Base-by-base conservation (phyloP, 2,888 invertebrate genomes). In the Nipponacmea schrenckii region DNA sequence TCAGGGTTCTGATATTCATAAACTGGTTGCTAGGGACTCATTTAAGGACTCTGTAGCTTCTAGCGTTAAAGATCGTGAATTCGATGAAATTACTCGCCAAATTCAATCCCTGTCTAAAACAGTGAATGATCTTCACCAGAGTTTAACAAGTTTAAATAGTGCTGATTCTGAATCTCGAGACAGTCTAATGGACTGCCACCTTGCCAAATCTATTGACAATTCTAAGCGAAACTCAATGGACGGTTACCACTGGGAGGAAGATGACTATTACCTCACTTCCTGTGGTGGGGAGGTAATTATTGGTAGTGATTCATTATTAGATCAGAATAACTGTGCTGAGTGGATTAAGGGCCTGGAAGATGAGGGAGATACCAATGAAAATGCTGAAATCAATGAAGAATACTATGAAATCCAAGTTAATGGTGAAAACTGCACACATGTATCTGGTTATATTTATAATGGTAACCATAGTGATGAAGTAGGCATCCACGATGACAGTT, bases 231-330 rank as follows among this genome's bases (percentile, higher is more conserved):
- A 79, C 39, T 81, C 78, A 45, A 76, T 81, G 24, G 84, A 85
- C 65, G 85, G 84, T 1, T 85, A 84, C 65, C 84, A 84, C 31
- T 85, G 85, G 85, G 81, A 81, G 17, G 83, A 84, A 63, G 85
- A 85, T 72, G 85, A 85, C 69, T 84, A 84, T 70, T 84, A 81
- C 69, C 71, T 84, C 62, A 81, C 83, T 4, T 83, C 85, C 0
- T 82, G 80, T 70, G 81, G 81, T 62, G 85, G 84, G 15, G 84
- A 84, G 72, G 74, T 84, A 17, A 82, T 84, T 62, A 81, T 83
- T 26, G 81, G 81, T n/a, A 76, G 76, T 62, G 79, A 77, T n/a
- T 79, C 81, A 14, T 76, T 82, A 56, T 80, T 81, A 7, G 77
- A 79, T n/a, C 79, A 79, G 12, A 81, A 81, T 2, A 82, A 81